A percentile compares a stretch with the other conserved stretches of the same genome.
phyloP scores from a whole-genome alignment of 2,888 invertebrate genomes.

The Melolontha melolontha region DNA sequence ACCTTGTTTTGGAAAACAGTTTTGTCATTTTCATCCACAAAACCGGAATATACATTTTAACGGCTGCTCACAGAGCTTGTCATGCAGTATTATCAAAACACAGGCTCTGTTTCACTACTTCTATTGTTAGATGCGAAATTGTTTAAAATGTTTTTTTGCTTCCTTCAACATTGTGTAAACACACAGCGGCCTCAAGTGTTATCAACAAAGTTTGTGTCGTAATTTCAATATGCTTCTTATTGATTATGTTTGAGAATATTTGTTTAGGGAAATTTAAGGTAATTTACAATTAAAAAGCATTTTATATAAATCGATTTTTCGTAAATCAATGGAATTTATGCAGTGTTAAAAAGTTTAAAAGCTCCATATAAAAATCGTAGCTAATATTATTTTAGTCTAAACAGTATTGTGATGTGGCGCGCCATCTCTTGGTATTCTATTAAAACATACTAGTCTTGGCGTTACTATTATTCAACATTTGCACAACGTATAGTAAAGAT shows the following conservation, averaged over 20 bases:
- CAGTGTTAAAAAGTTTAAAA: no score
- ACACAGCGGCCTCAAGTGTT: not conserved
- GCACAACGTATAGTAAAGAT: no score
- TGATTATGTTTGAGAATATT: no score
- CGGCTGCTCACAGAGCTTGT: conserved; percentile 30
- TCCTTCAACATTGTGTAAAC: conserved; percentile 1
- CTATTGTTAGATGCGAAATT: conserved; percentile 15
- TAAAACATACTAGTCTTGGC: not conserved
- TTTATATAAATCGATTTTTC: no score
- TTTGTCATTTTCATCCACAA: conserved; percentile 50
- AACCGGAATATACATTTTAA: conserved; percentile 49
- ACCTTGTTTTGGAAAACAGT: conserved; percentile 54
- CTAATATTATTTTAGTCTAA: no score
- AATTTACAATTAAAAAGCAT: no score
- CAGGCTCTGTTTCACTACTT: not conserved
- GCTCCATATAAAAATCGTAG: no score
- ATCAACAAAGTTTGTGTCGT: not conserved
- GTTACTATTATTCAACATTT: not conserved
- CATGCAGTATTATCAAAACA: conserved; percentile 18
- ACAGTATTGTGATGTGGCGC: not conserved
- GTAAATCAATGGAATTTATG: no score
- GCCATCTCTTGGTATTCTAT: conserved; percentile 3
- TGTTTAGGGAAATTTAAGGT: no score
- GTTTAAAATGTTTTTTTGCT: conserved; percentile 19
- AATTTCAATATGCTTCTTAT: no score